Evolutionary conservation across 2,888 invertebrate species (phyloP), one percentile per base, ranked within the genome.

Genomic region (Tipula confusa): DNA sequence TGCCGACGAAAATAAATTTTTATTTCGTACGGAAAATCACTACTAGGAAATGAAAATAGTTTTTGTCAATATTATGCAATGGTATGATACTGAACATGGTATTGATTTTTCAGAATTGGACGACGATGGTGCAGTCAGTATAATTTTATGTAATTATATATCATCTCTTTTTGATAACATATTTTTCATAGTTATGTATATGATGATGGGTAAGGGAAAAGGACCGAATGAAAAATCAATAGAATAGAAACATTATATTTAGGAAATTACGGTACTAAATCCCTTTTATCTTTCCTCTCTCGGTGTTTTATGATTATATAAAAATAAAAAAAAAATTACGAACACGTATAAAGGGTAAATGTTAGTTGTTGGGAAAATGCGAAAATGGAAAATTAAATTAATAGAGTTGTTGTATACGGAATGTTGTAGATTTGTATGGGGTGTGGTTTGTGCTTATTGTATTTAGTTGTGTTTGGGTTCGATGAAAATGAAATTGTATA

Each of bases 401-500:
- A 64, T 64, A 64, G 24, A 64, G 24, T 24, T 64, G 33, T 33
- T 9, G 3, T 64, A 24, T 64, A 64, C 18, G 24, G 2, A n/a
- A n/a, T 64, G 18, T 64, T 64, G 18, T 64, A 9, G 18, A 64
- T 64, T 64, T 64, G 64, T 64, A 64, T 64, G 64, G 64, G 43
- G 64, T 64, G 64, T 64, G 64, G 64, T 64, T 64, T 64, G n/a
- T 48, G 29, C n/a, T 80, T 29, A 29, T 80, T 80, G 6, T 79
- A 29, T 79, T n/a, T n/a, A n/a, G n/a, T n/a, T n/a, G n/a, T 29
- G 79, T 79, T 79, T 31, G 80, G 80, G 80, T 80, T 80, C 29
- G 80, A 29, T 29, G 80, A 29, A 29, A 80, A 80, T 80, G 80
- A 80, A 29, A 80, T 80, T 31, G 13, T 80, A 29, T 80, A 29